Percentiles rank a stretch among this genome's conserved stretches.
Evolutionary conservation across 2,797 vertebrate genomes (phyloP).

Genomic region (Parambassis ranga): DNA sequence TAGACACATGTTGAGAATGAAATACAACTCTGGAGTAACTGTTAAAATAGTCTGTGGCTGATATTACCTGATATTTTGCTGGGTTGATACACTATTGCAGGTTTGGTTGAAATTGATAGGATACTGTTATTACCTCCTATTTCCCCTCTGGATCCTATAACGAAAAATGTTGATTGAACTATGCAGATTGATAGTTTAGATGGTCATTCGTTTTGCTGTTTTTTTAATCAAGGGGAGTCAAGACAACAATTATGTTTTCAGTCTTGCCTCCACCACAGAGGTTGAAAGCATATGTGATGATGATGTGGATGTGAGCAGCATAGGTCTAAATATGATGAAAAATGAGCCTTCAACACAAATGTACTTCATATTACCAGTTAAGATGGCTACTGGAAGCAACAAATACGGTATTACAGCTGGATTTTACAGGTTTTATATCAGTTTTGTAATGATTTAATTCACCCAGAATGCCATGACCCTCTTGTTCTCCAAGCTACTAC

Average conservation of each 20-base stretch:
- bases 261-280: neutral
- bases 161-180: conserved; percentile 11
- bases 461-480: neutral
- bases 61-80: conserved; percentile 28
- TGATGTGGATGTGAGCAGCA: no score
- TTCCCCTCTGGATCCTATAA: conserved; percentile 7
- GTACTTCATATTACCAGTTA: no score
- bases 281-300: neutral
- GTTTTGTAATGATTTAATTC: conserved; percentile 14
- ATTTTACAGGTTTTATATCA: neutral
- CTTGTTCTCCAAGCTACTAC: neutral
- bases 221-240: neutral
- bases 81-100: conserved; percentile 24
- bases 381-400: neutral
- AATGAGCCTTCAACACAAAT: neutral
- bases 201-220: neutral
- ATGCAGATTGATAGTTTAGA: conserved; percentile 19
- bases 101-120: conserved; percentile 23
- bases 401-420: neutral
- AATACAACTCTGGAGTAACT: conserved; percentile 38
- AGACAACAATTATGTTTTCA: neutral
- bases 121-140: conserved; percentile 24
- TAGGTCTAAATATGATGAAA: neutral
- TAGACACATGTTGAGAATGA: conserved; percentile 50
- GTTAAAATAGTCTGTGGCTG: conserved; percentile 31